These are phyloP conservation scores for Dasyornis broadbenti DNA, from an alignment of 2,113 vertebrate species.

Conservation along the genomic window DNA sequence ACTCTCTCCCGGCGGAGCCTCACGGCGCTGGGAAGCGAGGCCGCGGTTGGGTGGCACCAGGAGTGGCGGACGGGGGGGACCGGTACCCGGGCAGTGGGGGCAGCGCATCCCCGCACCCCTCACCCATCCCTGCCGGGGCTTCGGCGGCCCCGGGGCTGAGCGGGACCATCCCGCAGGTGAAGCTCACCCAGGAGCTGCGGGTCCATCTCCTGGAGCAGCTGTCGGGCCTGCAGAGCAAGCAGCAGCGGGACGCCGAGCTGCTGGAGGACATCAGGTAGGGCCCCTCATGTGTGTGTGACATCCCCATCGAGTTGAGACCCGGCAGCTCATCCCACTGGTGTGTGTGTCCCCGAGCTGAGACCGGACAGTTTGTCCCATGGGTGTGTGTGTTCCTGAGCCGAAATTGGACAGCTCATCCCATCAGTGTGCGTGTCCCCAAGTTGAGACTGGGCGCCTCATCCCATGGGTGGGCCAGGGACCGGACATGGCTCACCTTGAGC, in stretches of 20 bases:
- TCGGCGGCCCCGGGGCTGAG: neutral
- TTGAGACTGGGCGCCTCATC: neutral
- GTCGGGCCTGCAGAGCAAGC: slow-evolving; percentile 79
- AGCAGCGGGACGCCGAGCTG: slow-evolving; percentile 83
- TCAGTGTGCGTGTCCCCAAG: no score
- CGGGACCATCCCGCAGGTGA: slow-evolving; percentile 67
- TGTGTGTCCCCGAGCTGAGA: neutral
- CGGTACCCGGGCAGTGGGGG: neutral
- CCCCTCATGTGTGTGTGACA: neutral
- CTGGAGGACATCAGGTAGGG: slow-evolving; percentile 88
- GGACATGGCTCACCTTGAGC: neutral
- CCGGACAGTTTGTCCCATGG: neutral
- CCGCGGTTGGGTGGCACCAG: neutral
- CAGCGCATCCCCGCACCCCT: neutral
- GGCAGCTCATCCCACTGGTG: neutral
- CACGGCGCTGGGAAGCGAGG: neutral
- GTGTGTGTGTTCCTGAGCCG: neutral
- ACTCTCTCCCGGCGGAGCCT: neutral
- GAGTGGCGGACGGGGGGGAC: no score
- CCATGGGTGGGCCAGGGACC: fast-evolving
- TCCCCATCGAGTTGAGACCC: neutral
- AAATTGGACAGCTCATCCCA: no score
- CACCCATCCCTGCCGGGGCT: neutral
- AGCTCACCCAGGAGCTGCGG: slow-evolving; percentile 86
- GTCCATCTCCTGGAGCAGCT: slow-evolving; percentile 84